A percentile compares a stretch with the other conserved stretches of the same genome.
These are phyloP conservation scores for Melanogrammus aeglefinus DNA, from an alignment of 2,797 vertebrate species.

Conservation along the genomic window DNA sequence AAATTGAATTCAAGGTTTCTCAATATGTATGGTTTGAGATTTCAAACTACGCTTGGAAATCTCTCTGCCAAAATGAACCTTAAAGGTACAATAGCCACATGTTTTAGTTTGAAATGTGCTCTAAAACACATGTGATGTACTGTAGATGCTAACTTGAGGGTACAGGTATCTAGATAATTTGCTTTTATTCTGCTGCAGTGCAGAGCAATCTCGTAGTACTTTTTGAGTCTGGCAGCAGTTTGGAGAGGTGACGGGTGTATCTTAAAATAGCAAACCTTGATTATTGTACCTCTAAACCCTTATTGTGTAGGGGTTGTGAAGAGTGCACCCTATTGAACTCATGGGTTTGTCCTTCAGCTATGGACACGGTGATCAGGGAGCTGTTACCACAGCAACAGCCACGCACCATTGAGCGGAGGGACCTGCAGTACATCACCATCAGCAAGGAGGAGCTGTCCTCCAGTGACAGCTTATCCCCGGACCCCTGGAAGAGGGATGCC, in stretches of 20 bases:
- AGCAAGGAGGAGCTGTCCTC: slow-evolving; percentile 90
- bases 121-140: background rate
- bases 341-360: slow-evolving; percentile 42
- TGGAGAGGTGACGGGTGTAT: background rate
- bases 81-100: background rate
- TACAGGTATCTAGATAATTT: no score
- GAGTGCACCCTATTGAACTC: background rate
- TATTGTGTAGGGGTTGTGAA: background rate
- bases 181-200: no score
- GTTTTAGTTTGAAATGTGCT: background rate
- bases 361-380: slow-evolving; percentile 93
- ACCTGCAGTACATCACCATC: slow-evolving; percentile 87
- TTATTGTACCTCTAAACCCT: background rate
- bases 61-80: background rate
- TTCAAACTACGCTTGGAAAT: no score
- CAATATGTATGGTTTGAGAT: background rate
- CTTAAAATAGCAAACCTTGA: background rate
- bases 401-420: slow-evolving; percentile 91
- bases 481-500: slow-evolving; percentile 97
- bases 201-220: background rate
- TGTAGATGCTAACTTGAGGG: no score
- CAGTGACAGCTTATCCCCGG: slow-evolving; percentile 92
- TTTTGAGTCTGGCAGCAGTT: background rate
- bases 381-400: slow-evolving; percentile 96
- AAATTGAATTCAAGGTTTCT: background rate